These are phyloP conservation scores for Buphagus erythrorhynchus DNA, from an alignment of 2,797 vertebrate genomes.

Conservation along the genomic window DNA sequence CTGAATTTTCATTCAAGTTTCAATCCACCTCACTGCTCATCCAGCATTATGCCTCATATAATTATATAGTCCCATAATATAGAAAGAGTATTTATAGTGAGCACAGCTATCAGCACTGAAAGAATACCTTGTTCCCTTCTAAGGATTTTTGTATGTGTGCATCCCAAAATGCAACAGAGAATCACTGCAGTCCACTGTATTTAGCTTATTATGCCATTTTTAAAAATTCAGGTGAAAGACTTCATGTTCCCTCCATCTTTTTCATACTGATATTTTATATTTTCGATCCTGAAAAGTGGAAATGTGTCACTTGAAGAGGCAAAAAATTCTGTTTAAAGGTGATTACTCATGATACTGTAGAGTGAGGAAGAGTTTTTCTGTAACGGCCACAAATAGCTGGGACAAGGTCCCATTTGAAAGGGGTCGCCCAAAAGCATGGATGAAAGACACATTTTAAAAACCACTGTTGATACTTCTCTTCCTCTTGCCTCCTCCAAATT, in stretches of 20 bases:
- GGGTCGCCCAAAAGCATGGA: neutral
- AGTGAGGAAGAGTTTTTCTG: neutral
- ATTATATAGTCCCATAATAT: neutral
- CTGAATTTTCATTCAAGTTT: neutral
- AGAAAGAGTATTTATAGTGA: neutral
- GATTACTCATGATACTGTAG: neutral
- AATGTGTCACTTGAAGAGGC: neutral
- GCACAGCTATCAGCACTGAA: neutral
- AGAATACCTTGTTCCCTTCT: neutral
- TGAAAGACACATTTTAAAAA: neutral
- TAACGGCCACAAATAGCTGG: neutral
- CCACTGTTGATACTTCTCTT: neutral
- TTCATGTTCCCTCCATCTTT: neutral
- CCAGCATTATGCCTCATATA: neutral
- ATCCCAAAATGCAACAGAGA: neutral
- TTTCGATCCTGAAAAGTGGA: neutral
- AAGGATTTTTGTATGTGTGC: neutral
- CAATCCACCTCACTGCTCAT: neutral
- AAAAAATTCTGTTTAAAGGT: neutral
- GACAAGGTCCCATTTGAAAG: neutral
- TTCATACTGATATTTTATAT: neutral
- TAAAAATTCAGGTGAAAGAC: neutral
- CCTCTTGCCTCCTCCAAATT: neutral
- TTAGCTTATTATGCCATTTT: neutral
- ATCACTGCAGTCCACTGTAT: neutral